Conservation (phyloP, 92 coral and sea anemone species). For the Meandrina meandrites region DNA sequence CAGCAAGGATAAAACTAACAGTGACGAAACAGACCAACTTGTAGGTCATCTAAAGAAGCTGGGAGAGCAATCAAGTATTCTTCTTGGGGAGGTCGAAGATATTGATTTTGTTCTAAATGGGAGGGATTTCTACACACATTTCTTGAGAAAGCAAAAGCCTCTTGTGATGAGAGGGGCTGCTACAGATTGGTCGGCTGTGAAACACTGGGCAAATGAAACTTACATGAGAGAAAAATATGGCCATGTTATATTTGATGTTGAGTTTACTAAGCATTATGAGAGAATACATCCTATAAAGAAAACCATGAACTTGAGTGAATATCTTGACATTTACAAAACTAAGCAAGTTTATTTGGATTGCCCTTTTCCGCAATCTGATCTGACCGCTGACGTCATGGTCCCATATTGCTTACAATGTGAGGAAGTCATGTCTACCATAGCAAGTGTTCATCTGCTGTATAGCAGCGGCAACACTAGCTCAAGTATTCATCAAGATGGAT, state of each 20-base stretch:
- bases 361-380: constrained; percentile 85
- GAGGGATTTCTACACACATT: constrained; percentile 86
- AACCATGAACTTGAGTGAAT: constrained; percentile 81
- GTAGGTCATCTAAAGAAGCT: constrained; percentile 81
- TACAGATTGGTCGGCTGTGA: constrained; percentile 83
- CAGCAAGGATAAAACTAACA: too few relatives aligned
- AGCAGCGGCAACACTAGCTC: constrained; percentile 95
- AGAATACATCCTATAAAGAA: constrained; percentile 81
- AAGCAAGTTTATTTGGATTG: constrained; percentile 86
- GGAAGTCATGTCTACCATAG: constrained; percentile 65
- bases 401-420: constrained; percentile 92
- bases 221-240: constrained; percentile 87
- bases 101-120: constrained; percentile 84
- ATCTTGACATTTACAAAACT: constrained; percentile 77
- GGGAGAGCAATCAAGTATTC: constrained; percentile 78
- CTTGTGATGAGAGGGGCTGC: constrained; percentile 85
- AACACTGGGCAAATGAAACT: constrained; percentile 82
- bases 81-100: constrained; percentile 74
- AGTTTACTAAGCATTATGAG: constrained; percentile 85
- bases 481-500: constrained; percentile 88
- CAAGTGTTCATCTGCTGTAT: constrained; percentile 79
- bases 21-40: constrained; percentile 36
- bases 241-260: constrained; percentile 78
- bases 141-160: constrained; percentile 79
- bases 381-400: constrained; percentile 77